Conservation (phyloP, 2,888 invertebrate species). For the Rhaphigaster nebulosa region DNA sequence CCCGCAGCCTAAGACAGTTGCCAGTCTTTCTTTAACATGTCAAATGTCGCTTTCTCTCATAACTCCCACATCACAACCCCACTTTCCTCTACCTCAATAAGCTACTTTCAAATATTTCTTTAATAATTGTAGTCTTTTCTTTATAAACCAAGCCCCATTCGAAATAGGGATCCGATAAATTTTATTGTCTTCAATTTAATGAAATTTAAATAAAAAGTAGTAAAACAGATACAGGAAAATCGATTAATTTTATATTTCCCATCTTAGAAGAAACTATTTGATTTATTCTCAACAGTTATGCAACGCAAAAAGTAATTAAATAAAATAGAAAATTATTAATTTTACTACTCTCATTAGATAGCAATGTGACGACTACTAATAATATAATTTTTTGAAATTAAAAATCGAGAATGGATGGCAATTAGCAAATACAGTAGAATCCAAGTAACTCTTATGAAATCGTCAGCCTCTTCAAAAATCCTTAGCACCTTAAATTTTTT, state of each 20-base stretch:
- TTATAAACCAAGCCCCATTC: not conserved
- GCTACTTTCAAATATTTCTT: not conserved
- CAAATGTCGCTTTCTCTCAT: not conserved
- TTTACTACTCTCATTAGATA: too few relatives aligned
- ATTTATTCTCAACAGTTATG: not conserved
- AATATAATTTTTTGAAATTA: too few relatives aligned
- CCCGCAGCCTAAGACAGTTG: constrained; percentile 50
- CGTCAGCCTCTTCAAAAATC: too few relatives aligned
- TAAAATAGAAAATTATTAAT: too few relatives aligned
- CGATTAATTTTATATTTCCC: not conserved
- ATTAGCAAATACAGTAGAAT: too few relatives aligned
- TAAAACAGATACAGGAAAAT: too few relatives aligned
- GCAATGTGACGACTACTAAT: too few relatives aligned
- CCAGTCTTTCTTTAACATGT: not conserved
- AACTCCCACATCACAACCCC: not conserved
- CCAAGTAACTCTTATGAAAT: too few relatives aligned
- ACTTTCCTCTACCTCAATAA: constrained; percentile 31
- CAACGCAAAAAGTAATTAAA: not conserved
- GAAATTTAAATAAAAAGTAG: too few relatives aligned
- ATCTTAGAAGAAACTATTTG: not conserved
- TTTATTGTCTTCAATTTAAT: not conserved
- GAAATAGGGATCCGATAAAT: not conserved
- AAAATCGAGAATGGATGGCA: too few relatives aligned
- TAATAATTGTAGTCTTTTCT: not conserved
- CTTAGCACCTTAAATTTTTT: too few relatives aligned